Base-by-base conservation (phyloP, 2,888 invertebrate genomes). In the Ectemnius lituratus region DNA sequence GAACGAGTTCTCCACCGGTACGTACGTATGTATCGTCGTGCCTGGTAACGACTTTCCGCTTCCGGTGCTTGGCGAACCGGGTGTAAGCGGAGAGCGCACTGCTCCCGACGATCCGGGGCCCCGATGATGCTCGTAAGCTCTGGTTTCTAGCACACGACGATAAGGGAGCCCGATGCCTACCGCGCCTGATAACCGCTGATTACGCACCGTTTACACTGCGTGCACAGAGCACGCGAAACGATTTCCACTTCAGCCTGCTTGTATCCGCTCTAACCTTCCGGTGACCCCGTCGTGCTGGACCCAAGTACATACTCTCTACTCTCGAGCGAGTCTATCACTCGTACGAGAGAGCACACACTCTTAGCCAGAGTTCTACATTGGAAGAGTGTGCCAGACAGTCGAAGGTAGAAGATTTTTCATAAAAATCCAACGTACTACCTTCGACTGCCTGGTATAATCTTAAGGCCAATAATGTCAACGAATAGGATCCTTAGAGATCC, bases 11-110 rank as follows among this genome's bases (percentile, higher is more conserved):
- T 37, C 37, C 61, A n/a, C 79, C 63, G 16, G 52, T 14, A 69
- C 64, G 59, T 37, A 23, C 23, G 37, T 37, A 37, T 37, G 37
- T 70, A 67, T 75, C 64, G 70, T 23, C 64, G 37, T 59, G 52
- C 49, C 66, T 61, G 63, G 64, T 58, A 75, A 72, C 56, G 62
- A 69, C 66, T 67, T 81, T 77, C 80, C 75, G 77, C 61, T 81
- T 80, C 80, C 82, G 80, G 71, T 62, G 56, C 62, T 28, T 11
- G n/a, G 67, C 61, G 61, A 65, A 65, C 64, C 56, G 60, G 46
- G 49, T 37, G 63, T 13, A 58, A 67, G 52, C 62, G 58, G 28
- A 60, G n/a, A 71, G 57, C 37, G 37, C 37, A 37, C 37, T 37
- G 8, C 67, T 46, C 56, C 47, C 49, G 60, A 14, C 65, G 70